Evolutionary conservation across 2,888 invertebrate genomes (phyloP), one percentile per base, ranked within the genome.

Genomic region (Meta bourneti): DNA sequence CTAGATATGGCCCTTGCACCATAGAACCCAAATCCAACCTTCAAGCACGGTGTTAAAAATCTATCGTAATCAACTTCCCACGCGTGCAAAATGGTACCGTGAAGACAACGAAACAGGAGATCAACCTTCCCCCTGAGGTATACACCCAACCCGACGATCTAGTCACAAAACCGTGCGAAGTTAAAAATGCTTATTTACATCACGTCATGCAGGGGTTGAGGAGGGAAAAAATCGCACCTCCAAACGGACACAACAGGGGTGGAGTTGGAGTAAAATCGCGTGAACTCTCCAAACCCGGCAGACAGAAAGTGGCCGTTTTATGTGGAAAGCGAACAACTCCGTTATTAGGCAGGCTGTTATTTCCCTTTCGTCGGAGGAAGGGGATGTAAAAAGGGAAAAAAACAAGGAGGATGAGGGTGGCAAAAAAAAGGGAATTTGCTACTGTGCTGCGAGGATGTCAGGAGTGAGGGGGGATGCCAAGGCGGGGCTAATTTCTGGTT

Each of bases 401-500:
- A 74, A 52, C 16, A 69, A 80, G 34, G 80, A 34, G 54, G 19
- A 51, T 34, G 11, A 81, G 48, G 69, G 19, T 16, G 11, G 8
- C 70, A 86, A 86, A 81, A 81, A 88, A 79, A 71, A 34, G 48
- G 75, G 54, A 70, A 52, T 69, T 89, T 77, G 74, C 78, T 69
- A 52, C 48, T 19, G 79, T 79, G 48, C 79, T 8, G 49, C 16
- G 11, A 48, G 13, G 79, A n/a, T 9, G 54, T 34, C 34, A 34
- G 61, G 34, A 34, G 34, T 34, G 89, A 19, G 82, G 90, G 70
- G 19, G 81, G 51, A 54, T 19, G 69, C 48, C 49, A 77, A 72
- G 91, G 87, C 83, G 91, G 91, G 91, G 87, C 87, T 91, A 87
- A 91, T 91, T 91, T 91, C 83, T 87, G 81, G 89, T 83, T 90